Conservation (phyloP, 2,113 vertebrate species). For the Halcyon malimbica region DNA sequence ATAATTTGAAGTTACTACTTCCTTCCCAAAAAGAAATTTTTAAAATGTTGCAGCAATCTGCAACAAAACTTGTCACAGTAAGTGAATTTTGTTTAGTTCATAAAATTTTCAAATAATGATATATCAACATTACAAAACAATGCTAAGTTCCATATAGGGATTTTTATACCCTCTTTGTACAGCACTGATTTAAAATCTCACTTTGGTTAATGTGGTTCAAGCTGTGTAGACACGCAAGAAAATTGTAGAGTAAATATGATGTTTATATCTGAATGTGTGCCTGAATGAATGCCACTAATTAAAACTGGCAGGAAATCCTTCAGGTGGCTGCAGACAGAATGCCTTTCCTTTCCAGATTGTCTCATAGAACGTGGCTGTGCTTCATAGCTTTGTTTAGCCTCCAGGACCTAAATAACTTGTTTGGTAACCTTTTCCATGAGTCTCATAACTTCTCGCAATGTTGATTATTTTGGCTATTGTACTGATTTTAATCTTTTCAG, state of each 20-base stretch:
- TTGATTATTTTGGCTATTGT: slow-evolving; percentile 8
- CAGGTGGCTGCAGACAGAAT: neutral
- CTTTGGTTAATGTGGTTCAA: slow-evolving; percentile 23
- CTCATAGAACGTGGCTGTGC: neutral
- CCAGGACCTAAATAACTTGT: neutral
- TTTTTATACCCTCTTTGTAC: neutral
- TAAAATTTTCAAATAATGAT: neutral
- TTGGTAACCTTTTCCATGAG: neutral
- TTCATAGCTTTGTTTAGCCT: neutral
- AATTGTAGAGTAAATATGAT: neutral
- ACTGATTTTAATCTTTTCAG: slow-evolving; percentile 69
- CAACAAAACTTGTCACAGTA: neutral
- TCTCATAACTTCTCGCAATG: neutral
- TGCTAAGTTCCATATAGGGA: neutral
- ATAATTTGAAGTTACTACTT: neutral
- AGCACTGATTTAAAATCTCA: neutral
- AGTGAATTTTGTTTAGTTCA: neutral
- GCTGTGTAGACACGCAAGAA: slow-evolving; percentile 17
- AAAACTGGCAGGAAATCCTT: slow-evolving; percentile 18
- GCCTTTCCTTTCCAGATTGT: neutral
- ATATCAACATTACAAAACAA: neutral
- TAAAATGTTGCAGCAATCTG: neutral
- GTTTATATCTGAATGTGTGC: neutral
- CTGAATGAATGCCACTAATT: neutral
- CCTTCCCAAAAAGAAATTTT: neutral